Evolutionary conservation across 2,888 invertebrate species (phyloP).

Genomic region (Acanthoscelides obtectus): DNA sequence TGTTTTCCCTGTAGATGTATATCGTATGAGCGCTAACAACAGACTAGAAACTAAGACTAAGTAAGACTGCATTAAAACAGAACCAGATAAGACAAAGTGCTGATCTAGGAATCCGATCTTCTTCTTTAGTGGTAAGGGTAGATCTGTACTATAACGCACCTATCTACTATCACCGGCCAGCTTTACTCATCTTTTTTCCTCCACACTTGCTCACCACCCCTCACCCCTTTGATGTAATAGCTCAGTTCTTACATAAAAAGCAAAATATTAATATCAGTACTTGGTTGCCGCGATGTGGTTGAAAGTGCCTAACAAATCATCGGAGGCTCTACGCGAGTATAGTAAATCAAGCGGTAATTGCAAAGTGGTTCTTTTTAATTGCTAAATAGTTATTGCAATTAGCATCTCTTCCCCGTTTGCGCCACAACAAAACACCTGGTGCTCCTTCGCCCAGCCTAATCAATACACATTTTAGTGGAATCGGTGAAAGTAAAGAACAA

Average conservation of each 20-base stretch:
- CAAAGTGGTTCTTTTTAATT: constrained; percentile 41
- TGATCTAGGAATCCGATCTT: no score
- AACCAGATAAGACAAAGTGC: no score
- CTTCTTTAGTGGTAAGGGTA: no score
- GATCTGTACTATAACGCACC: no score
- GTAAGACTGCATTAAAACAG: no score
- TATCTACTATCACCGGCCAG: no score
- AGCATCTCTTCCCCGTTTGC: constrained; percentile 22
- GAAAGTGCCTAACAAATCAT: constrained; percentile 31
- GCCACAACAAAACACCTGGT: constrained; percentile 10
- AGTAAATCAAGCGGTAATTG: constrained; percentile 37
- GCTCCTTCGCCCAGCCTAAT: neutral
- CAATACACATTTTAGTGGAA: neutral
- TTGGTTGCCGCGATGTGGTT: constrained; percentile 7
- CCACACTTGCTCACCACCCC: no score
- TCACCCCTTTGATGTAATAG: neutral
- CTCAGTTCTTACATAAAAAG: neutral
- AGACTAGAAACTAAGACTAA: no score
- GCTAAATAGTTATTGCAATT: constrained; percentile 41
- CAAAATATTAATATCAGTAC: neutral
- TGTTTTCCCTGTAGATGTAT: no score
- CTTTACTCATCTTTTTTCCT: no score
- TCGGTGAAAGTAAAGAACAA: neutral
- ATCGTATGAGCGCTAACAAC: no score
- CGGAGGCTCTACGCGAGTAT: constrained; percentile 26